These are phyloP conservation scores for Campoplex capitator DNA, from an alignment of 2,888 invertebrate species.

Conservation along the genomic window DNA sequence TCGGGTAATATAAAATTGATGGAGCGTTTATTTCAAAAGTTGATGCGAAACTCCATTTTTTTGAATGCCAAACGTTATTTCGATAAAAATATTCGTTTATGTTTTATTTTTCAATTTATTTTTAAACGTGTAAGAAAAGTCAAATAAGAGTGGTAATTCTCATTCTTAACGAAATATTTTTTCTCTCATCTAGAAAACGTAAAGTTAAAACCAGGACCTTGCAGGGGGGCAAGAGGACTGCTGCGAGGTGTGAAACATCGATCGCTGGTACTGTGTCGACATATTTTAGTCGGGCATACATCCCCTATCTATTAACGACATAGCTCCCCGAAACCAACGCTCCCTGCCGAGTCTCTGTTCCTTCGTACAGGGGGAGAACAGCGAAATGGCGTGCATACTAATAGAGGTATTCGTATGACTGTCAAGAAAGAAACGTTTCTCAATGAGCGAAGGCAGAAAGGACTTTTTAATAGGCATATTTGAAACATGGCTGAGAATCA, in stretches of 20 bases:
- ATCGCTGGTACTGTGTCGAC: conserved; percentile 74
- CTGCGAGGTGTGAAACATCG: conserved; percentile 82
- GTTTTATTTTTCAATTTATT: too few species aligned
- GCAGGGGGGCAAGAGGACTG: not conserved
- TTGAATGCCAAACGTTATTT: too few species aligned
- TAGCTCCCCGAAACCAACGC: conserved; percentile 35
- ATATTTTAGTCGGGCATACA: conserved; percentile 48
- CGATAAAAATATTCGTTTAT: too few species aligned
- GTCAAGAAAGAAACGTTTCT: conserved; percentile 19
- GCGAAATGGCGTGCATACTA: conserved; percentile 29
- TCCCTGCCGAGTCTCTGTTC: not conserved
- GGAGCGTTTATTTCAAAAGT: too few species aligned
- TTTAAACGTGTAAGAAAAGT: too few species aligned
- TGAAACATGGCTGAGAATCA: not conserved
- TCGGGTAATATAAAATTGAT: not conserved
- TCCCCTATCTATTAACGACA: conserved; percentile 45
- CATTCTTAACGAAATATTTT: not conserved
- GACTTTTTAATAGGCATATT: not conserved
- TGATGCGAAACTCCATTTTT: too few species aligned
- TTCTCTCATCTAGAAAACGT: not conserved
- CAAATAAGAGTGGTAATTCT: not conserved
- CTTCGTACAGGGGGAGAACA: conserved; percentile 12
- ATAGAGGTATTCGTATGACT: conserved; percentile 33
- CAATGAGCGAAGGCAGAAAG: not conserved
- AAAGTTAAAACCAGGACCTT: conserved; percentile 2